Evolutionary conservation across 2,888 invertebrate species (phyloP), one percentile per base, ranked within the genome.

Genomic region (Eristalis pertinax): DNA sequence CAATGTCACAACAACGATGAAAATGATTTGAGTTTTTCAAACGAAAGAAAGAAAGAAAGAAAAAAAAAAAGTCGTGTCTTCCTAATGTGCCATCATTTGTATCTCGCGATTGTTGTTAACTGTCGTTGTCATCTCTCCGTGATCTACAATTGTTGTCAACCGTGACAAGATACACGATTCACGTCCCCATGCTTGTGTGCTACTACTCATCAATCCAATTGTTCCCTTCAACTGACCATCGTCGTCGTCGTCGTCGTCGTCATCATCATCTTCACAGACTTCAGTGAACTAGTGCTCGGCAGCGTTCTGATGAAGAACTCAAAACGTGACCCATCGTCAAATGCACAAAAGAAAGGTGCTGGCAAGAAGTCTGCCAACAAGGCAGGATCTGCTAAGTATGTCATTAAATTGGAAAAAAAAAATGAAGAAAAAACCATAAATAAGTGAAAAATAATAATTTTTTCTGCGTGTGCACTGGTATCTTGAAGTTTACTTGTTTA

Each of bases 361-460:
- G 58, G 68, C 72, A 83, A 79, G 62, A 87, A 76, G 32, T 58
- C 79, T 64, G 83, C 58, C 50, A 56, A 79, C 24, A 68, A 76
- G 60, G 58, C 67, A 56, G 76, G 65, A 86, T 82, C 78, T 58
- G 50, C 75, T 63, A 87, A 87, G 87, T 87, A 78, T 67, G 19
- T 62, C 72, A 69, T 58, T 29, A 38, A 68, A 50, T 22, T n/a
- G n/a, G 8, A 64, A 32, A 58, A 22, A 64, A 22, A 32, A 35
- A 15, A 5, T 35, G n/a, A n/a, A n/a, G n/a, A n/a, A n/a, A n/a
- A n/a, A n/a, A n/a, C n/a, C n/a, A n/a, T n/a, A n/a, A n/a, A n/a
- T 32, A 24, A 70, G 7, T 15, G n/a, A 43, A 43, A 43, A n/a
- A n/a, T n/a, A n/a, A 43, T 11, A 43, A 43, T 4, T 4, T 43